phyloP scores from a whole-genome alignment of 2,113 vertebrate genomes.

The Eclectus roratus region DNA sequence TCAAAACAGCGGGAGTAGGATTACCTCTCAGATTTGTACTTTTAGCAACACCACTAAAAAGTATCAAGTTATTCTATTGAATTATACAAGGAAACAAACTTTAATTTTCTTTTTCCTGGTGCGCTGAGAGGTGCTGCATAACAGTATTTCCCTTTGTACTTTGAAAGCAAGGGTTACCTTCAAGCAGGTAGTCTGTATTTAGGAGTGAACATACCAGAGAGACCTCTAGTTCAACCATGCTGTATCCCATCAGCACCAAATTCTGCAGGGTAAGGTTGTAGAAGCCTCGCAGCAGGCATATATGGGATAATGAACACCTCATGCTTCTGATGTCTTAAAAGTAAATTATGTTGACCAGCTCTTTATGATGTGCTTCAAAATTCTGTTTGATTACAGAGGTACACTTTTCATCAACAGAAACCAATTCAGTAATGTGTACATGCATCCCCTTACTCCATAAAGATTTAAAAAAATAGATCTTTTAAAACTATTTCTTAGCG shows the following conservation, averaged over 20 bases:
- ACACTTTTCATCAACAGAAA: neutral
- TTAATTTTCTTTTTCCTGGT: neutral
- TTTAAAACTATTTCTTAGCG: neutral
- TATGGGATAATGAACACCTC: neutral
- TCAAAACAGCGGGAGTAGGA: neutral
- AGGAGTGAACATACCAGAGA: neutral
- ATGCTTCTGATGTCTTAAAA: neutral
- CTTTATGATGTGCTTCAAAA: neutral
- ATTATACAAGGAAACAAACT: neutral
- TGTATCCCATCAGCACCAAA: neutral
- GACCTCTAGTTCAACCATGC: neutral
- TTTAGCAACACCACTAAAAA: neutral
- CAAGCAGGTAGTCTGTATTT: neutral
- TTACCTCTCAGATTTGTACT: neutral
- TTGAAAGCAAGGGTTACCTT: neutral
- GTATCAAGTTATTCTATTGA: neutral
- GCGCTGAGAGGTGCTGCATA: neutral
- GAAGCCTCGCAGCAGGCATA: neutral
- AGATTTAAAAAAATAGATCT: fast-evolving
- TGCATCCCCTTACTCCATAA: neutral
- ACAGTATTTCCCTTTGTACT: neutral
- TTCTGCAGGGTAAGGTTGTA: neutral
- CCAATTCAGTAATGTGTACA: fast-evolving
- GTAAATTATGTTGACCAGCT: neutral
- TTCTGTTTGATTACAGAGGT: neutral